Percentiles rank a stretch among this genome's conserved stretches.
Evolutionary conservation across 2,113 vertebrate genomes (phyloP).

Genomic region (Ariopsis seemanni): DNA sequence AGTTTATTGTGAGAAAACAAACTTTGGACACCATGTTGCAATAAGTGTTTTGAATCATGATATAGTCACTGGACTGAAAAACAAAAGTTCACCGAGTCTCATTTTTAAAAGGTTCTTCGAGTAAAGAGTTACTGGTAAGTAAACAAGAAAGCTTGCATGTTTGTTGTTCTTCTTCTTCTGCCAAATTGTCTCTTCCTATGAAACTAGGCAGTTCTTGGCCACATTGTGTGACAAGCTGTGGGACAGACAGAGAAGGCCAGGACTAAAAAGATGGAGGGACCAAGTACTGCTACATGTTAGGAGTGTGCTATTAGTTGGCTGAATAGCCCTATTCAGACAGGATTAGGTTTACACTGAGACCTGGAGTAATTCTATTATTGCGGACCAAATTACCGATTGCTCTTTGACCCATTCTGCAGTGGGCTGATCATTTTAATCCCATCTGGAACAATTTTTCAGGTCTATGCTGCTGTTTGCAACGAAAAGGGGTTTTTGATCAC

Average conservation of each 20-base stretch:
- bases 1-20: neutral
- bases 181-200: neutral
- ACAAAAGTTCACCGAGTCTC: neutral
- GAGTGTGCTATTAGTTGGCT: no score
- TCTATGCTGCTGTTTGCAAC: neutral
- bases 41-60: no score
- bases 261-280: neutral
- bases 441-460: neutral
- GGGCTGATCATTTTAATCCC: neutral
- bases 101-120: neutral
- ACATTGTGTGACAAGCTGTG: slow-evolving; percentile 4
- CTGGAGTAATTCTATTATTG: neutral
- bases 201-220: neutral
- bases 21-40: neutral
- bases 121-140: neutral
- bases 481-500: neutral
- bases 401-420: neutral
- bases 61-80: neutral
- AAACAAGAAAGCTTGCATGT: neutral
- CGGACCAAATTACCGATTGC: neutral
- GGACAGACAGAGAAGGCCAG: neutral
- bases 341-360: neutral
- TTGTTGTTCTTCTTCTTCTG: neutral
- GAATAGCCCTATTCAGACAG: neutral
- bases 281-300: neutral